phyloP scores from a whole-genome alignment of 1,140 invertebrate genomes.

The Drosophila ohnishii region DNA sequence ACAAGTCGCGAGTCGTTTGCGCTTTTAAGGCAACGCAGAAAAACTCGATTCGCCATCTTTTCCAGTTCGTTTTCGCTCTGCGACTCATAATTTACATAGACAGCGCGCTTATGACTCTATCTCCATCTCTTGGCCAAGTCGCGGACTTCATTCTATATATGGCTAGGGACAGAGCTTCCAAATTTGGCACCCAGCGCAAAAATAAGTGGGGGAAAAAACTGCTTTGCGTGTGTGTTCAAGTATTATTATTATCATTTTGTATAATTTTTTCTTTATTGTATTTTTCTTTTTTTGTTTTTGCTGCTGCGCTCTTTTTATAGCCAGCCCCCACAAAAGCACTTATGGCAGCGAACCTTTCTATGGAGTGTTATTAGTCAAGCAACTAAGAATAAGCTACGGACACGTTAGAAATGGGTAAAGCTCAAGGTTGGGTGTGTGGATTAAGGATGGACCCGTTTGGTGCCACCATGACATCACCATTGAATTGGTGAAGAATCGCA shows the following conservation, averaged over 20 bases:
- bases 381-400: conserved; percentile 32
- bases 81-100: conserved; percentile 75
- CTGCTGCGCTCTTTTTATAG: conserved; percentile 38
- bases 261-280: conserved; percentile 34
- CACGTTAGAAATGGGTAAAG: conserved; percentile 36
- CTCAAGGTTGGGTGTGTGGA: conserved; percentile 36
- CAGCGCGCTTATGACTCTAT: conserved; percentile 58
- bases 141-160: conserved; percentile 48
- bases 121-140: conserved; percentile 56
- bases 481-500: not conserved
- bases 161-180: conserved; percentile 56
- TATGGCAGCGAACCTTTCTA: conserved; percentile 27
- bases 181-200: conserved; percentile 59
- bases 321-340: conserved; percentile 46
- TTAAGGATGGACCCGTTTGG: conserved; percentile 38
- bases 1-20: conserved; percentile 58
- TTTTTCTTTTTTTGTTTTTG: conserved; percentile 14
- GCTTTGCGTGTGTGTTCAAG: conserved; percentile 55
- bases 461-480: conserved; percentile 30
- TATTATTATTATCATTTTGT: conserved; percentile 60
- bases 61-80: conserved; percentile 44
- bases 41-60: conserved; percentile 37
- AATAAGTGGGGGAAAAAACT: conserved; percentile 42
- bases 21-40: conserved; percentile 64
- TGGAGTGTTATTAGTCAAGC: conserved; percentile 42